Evolutionary conservation across 2,888 invertebrate genomes (phyloP).

Genomic region (Pyrocoelia pectoralis): DNA sequence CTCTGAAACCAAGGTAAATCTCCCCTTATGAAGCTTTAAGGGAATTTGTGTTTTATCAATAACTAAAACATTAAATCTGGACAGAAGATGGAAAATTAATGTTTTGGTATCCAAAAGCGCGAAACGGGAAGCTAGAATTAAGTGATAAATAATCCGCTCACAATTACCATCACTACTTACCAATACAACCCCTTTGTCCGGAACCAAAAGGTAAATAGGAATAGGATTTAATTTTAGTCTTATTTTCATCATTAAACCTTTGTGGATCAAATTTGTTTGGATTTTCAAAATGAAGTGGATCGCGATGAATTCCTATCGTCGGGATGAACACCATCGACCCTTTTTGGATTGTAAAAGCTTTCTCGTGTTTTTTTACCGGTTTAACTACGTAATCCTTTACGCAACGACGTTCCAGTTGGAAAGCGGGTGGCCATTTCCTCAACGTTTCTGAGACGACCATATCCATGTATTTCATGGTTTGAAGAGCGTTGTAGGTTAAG

Average conservation of each 20-base stretch:
- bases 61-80: conserved; percentile 47
- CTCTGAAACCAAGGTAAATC: conserved; percentile 55
- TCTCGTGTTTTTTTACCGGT: conserved; percentile 49
- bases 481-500: no score
- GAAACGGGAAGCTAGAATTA: no score
- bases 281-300: conserved; percentile 64
- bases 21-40: conserved; percentile 49
- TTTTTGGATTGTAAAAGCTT: conserved; percentile 51
- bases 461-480: no score
- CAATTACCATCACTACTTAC: no score
- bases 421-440: no score
- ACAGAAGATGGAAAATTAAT: conserved; percentile 53
- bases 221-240: no score
- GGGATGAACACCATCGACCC: conserved; percentile 62
- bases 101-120: conserved; percentile 58
- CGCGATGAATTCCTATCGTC: conserved; percentile 63
- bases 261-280: conserved; percentile 64
- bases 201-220: no score
- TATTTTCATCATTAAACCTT: no score
- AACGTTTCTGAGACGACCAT: no score
- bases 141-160: no score
- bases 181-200: conserved; percentile 58
- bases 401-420: conserved; percentile 64
- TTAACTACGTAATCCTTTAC: conserved; percentile 61
- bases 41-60: conserved; percentile 39